Evolutionary conservation across 35 echinoderm and acorn worm genomes (phyloP).

Genomic region (Eucidaris tribuloides): DNA sequence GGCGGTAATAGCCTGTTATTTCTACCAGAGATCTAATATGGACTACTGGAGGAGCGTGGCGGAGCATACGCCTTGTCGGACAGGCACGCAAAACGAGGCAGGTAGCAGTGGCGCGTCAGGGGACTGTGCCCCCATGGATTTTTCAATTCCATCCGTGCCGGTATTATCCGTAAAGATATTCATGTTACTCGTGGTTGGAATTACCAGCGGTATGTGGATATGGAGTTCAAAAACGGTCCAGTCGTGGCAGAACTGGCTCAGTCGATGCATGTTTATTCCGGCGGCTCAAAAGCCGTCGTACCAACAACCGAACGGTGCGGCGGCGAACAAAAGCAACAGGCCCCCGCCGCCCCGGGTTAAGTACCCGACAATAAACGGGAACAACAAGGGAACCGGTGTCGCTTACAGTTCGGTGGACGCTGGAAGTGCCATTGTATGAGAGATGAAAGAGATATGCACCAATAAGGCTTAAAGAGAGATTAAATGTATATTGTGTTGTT

Average conservation of each 20-base stretch:
- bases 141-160: slow-evolving; percentile 82
- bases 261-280: not conserved
- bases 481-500: no score
- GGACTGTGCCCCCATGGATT: slow-evolving; percentile 54
- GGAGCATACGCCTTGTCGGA: slow-evolving; percentile 44
- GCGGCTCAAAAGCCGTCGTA: not conserved
- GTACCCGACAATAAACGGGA: slow-evolving; percentile 27
- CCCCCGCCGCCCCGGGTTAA: not conserved
- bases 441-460: slow-evolving; percentile 9
- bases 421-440: slow-evolving; percentile 19
- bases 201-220: slow-evolving; percentile 99
- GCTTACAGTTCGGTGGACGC: slow-evolving; percentile 24
- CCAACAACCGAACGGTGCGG: not conserved
- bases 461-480: not conserved
- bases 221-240: slow-evolving; percentile 97
- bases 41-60: slow-evolving; percentile 61
- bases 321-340: slow-evolving; percentile 23
- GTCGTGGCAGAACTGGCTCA: slow-evolving; percentile 80
- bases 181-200: slow-evolving; percentile 92
- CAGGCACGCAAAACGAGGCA: not conserved
- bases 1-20: slow-evolving; percentile 86
- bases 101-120: slow-evolving; percentile 6
- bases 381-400: slow-evolving; percentile 14
- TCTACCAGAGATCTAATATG: slow-evolving; percentile 87
- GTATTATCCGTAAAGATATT: slow-evolving; percentile 85